These are phyloP conservation scores for Leptodactylus fuscus DNA, from an alignment of 2,113 vertebrate genomes.

Conservation along the genomic window DNA sequence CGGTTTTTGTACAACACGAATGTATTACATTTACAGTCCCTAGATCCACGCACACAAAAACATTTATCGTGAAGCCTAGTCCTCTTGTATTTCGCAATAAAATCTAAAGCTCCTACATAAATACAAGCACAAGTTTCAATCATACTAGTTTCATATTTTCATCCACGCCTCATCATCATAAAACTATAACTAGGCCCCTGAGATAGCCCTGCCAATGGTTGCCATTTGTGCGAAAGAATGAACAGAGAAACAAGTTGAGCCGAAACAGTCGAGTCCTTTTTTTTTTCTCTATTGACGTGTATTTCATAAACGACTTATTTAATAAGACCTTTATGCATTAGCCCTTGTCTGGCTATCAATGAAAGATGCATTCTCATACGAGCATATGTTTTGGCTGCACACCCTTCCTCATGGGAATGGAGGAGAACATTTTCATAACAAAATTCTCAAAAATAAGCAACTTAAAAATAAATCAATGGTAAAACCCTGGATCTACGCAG, in stretches of 20 bases:
- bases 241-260: slow-evolving; percentile 7
- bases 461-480: slow-evolving; percentile 45
- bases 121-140: slow-evolving; percentile 15
- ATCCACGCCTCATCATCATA: slow-evolving; percentile 37
- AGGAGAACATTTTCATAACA: slow-evolving; percentile 57
- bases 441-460: slow-evolving; percentile 52
- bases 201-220: slow-evolving; percentile 16
- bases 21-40: not conserved
- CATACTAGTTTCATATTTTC: slow-evolving; percentile 37
- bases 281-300: not conserved
- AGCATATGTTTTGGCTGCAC: slow-evolving; percentile 47
- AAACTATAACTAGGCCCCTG: slow-evolving; percentile 24
- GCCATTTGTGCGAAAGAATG: slow-evolving; percentile 39
- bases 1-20: not conserved
- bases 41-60: not conserved
- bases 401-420: slow-evolving; percentile 39
- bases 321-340: slow-evolving; percentile 50
- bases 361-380: slow-evolving; percentile 51
- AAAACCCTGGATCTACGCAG: slow-evolving; percentile 28
- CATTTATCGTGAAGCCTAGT: not conserved
- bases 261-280: slow-evolving; percentile 27
- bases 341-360: slow-evolving; percentile 55
- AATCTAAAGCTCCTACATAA: slow-evolving; percentile 24
- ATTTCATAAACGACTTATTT: slow-evolving; percentile 51
- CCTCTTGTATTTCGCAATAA: not conserved